Percentiles rank a stretch among this genome's conserved stretches.
phyloP scores from a whole-genome alignment of 1,140 invertebrate genomes.

The Sipha flava region DNA sequence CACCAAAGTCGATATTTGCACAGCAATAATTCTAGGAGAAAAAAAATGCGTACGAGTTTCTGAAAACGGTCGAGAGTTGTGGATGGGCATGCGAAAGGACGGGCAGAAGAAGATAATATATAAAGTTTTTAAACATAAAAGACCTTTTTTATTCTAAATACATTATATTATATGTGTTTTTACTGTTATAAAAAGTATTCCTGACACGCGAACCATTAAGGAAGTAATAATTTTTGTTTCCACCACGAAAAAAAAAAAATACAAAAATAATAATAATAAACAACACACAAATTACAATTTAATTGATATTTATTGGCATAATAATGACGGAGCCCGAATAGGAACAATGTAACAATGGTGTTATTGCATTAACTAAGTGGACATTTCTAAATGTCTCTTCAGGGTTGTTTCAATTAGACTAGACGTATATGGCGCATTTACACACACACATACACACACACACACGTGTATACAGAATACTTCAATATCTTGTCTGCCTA shows the following conservation, averaged over 20 bases:
- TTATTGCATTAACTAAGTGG: constrained; percentile 25
- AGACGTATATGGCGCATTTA: no score
- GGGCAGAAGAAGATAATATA: not conserved
- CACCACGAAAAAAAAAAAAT: not conserved
- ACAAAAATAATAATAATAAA: not conserved
- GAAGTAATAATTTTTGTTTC: constrained; percentile 21
- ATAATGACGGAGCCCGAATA: not conserved
- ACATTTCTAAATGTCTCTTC: constrained; percentile 20
- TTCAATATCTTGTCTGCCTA: no score
- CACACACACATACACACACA: no score
- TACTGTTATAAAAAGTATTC: not conserved
- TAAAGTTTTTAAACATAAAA: constrained; percentile 29
- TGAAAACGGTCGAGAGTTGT: not conserved
- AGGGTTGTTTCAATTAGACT: constrained; percentile 26
- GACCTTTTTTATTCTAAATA: not conserved
- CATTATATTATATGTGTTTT: not conserved
- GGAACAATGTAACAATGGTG: not conserved
- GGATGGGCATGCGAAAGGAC: not conserved
- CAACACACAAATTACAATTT: constrained; percentile 23
- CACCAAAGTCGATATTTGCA: not conserved
- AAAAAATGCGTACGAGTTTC: not conserved
- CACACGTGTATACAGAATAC: no score
- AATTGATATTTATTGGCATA: constrained; percentile 26
- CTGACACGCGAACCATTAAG: constrained; percentile 9
- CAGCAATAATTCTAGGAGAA: not conserved